Evolutionary conservation across 2,797 vertebrate genomes (phyloP).

Genomic region (Cynopterus sphinx): DNA sequence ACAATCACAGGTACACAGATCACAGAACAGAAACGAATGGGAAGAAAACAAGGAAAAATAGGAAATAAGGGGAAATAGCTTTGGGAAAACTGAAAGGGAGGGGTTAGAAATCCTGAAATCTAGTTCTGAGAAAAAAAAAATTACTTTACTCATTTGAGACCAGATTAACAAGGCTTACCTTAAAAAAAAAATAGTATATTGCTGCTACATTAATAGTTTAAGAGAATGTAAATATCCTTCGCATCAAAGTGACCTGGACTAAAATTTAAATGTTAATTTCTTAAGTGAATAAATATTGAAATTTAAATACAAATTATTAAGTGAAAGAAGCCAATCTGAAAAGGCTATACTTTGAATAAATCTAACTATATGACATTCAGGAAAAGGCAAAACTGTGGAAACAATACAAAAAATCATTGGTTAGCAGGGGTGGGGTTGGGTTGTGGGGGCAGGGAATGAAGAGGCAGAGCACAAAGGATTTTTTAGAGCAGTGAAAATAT

Average conservation of each 20-base stretch:
- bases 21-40: slow-evolving; percentile 81
- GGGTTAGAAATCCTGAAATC: slow-evolving; percentile 73
- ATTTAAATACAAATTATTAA: not conserved
- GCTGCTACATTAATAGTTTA: not conserved
- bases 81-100: slow-evolving; percentile 77
- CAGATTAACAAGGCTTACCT: not conserved
- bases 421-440: not conserved
- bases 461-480: not conserved
- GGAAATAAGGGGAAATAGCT: slow-evolving; percentile 82
- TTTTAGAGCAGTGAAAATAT: not conserved
- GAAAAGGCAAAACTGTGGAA: not conserved
- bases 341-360: not conserved
- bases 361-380: not conserved
- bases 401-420: not conserved
- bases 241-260: not conserved
- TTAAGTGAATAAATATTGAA: slow-evolving; percentile 7
- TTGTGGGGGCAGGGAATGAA: not conserved
- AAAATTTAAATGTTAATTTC: slow-evolving; percentile 21
- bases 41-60: slow-evolving; percentile 83
- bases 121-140: slow-evolving; percentile 13
- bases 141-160: not conserved
- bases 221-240: not conserved
- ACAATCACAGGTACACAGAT: slow-evolving; percentile 84
- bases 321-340: not conserved
- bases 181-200: not conserved